A percentile compares a stretch with the other conserved stretches of the same genome.
phyloP scores from a whole-genome alignment of 2,888 invertebrate species.

The Zhengitettix transpicula region DNA sequence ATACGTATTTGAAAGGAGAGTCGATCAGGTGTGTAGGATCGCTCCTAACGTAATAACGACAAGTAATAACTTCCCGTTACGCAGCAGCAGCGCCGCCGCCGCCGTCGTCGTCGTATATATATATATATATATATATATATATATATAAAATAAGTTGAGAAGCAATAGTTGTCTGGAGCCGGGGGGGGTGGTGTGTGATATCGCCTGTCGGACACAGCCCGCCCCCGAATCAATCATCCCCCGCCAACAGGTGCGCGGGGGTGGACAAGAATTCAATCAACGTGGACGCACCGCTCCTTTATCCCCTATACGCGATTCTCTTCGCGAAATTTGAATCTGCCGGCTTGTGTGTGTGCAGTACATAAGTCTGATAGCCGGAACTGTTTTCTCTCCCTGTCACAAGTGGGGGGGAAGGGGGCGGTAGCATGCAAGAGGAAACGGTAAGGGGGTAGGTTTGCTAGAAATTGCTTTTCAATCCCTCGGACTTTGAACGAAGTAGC shows the following conservation, averaged over 20 bases:
- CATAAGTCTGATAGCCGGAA: background rate
- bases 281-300: background rate
- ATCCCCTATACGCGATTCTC: background rate
- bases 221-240: background rate
- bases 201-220: too few relatives aligned
- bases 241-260: background rate
- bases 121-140: too few relatives aligned
- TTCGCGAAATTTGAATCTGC: background rate
- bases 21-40: too few relatives aligned
- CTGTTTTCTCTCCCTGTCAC: background rate
- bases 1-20: too few relatives aligned
- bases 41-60: too few relatives aligned
- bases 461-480: conserved; percentile 13
- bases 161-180: too few relatives aligned
- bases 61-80: too few relatives aligned
- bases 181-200: too few relatives aligned
- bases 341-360: background rate
- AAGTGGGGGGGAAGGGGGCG: conserved; percentile 5
- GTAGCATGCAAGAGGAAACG: conserved; percentile 2
- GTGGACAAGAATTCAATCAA: background rate
- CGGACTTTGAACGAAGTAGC: conserved; percentile 5
- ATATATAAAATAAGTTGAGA: too few relatives aligned
- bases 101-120: too few relatives aligned
- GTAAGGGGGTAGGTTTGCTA: background rate
- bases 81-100: too few relatives aligned